These are phyloP conservation scores for Anodontia alba DNA, from an alignment of 2,888 invertebrate genomes.

Conservation along the genomic window DNA sequence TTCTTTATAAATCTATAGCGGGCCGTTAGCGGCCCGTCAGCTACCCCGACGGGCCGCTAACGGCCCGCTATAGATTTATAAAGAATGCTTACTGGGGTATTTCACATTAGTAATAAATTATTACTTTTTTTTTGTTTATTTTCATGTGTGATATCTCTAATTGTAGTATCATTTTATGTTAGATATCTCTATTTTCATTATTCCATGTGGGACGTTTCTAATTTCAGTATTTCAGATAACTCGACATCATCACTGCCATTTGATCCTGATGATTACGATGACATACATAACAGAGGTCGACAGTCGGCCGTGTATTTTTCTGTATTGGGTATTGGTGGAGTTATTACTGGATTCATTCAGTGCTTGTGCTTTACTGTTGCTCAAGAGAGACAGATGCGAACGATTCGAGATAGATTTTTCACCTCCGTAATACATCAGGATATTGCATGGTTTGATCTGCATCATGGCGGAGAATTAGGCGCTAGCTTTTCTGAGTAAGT, in stretches of 20 bases:
- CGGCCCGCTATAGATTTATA: no score
- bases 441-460: slow-evolving; percentile 74
- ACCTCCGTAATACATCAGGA: slow-evolving; percentile 72
- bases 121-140: no score
- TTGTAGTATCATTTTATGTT: no score
- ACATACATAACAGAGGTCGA: not conserved
- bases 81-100: no score
- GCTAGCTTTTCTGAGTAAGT: slow-evolving; percentile 56
- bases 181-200: no score
- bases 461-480: slow-evolving; percentile 68
- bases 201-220: no score
- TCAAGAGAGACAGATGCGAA: slow-evolving; percentile 66
- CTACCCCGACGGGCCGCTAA: no score
- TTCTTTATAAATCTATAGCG: no score
- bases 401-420: slow-evolving; percentile 64
- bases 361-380: slow-evolving; percentile 42
- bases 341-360: slow-evolving; percentile 22
- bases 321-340: not conserved
- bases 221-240: not conserved
- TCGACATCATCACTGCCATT: not conserved
- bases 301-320: slow-evolving; percentile 20
- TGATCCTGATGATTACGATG: slow-evolving; percentile 20
- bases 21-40: no score
- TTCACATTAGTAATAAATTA: no score
- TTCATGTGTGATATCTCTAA: no score